Conservation (phyloP, 2,888 invertebrate species). For the Cephus nigrinus region DNA sequence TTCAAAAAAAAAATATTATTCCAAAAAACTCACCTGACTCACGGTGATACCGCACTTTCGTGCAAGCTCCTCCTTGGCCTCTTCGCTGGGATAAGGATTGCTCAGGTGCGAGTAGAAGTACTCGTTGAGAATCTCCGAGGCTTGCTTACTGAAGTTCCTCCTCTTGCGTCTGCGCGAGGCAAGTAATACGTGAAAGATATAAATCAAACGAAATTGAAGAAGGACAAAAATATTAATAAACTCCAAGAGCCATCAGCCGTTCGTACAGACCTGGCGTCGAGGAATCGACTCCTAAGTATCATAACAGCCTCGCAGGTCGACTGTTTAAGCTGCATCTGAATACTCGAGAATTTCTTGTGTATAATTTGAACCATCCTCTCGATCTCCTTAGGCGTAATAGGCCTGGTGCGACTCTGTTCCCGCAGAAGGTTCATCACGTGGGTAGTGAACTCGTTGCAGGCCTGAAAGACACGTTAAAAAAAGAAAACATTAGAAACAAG, state of each 20-base stretch:
- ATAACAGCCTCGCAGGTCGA: conserved; percentile 99
- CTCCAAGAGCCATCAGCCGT: neutral
- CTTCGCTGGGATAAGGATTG: conserved; percentile 99
- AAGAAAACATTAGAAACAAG: neutral
- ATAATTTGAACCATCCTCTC: conserved; percentile 99
- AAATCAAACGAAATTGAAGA: neutral
- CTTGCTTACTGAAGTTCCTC: conserved; percentile 99
- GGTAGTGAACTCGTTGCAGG: conserved; percentile 99
- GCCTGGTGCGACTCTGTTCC: conserved; percentile 96
- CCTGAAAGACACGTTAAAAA: conserved; percentile 67
- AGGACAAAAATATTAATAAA: neutral
- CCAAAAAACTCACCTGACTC: conserved; percentile 78
- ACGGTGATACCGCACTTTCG: conserved; percentile 99
- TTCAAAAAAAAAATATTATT: neutral
- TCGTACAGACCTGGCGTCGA: conserved; percentile 73
- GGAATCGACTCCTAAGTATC: conserved; percentile 90
- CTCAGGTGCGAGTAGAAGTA: conserved; percentile 99
- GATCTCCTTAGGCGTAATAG: conserved; percentile 98
- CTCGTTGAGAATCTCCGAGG: conserved; percentile 98
- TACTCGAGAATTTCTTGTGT: conserved; percentile 97
- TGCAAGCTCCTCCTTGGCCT: conserved; percentile 99
- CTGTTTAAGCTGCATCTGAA: conserved; percentile 99
- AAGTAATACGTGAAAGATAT: neutral
- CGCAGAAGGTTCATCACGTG: conserved; percentile 98
- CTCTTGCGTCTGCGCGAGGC: conserved; percentile 78